Conservation (phyloP, 1,140 invertebrate genomes). For the Brachionus koreanus region DNA sequence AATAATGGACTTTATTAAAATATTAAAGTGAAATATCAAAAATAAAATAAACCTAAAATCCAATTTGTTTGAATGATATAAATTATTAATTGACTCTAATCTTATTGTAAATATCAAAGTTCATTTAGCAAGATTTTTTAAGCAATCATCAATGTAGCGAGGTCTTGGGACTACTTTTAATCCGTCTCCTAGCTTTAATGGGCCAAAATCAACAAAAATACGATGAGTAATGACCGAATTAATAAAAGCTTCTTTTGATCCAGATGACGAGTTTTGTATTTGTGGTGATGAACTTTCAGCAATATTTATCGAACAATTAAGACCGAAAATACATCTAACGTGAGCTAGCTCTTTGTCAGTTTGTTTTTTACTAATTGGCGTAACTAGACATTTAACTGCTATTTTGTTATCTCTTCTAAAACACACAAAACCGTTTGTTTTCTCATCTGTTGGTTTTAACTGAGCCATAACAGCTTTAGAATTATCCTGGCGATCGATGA, state of each 20-base stretch:
- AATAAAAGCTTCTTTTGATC: background rate
- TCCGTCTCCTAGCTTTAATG: background rate
- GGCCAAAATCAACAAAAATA: slow-evolving; percentile 21
- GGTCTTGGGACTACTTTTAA: slow-evolving; percentile 24
- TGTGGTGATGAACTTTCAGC: background rate
- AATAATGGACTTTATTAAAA: background rate
- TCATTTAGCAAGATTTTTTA: slow-evolving; percentile 10
- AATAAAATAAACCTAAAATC: background rate
- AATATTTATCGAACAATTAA: background rate
- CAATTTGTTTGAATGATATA: background rate
- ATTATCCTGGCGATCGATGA: slow-evolving; percentile 24
- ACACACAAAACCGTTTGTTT: slow-evolving; percentile 34
- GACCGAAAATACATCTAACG: slow-evolving; percentile 14
- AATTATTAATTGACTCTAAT: background rate
- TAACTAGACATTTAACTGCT: slow-evolving; percentile 16
- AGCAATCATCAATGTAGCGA: slow-evolving; percentile 3
- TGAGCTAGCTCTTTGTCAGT: background rate
- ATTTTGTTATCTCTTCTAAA: slow-evolving; percentile 37
- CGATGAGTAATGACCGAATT: background rate
- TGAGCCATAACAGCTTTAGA: background rate
- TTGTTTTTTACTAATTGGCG: background rate
- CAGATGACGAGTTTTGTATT: background rate
- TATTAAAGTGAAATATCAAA: background rate
- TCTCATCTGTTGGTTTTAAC: background rate
- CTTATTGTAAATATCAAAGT: background rate